phyloP scores from a whole-genome alignment of 2,113 vertebrate species.

The Pterocles burchelli region DNA sequence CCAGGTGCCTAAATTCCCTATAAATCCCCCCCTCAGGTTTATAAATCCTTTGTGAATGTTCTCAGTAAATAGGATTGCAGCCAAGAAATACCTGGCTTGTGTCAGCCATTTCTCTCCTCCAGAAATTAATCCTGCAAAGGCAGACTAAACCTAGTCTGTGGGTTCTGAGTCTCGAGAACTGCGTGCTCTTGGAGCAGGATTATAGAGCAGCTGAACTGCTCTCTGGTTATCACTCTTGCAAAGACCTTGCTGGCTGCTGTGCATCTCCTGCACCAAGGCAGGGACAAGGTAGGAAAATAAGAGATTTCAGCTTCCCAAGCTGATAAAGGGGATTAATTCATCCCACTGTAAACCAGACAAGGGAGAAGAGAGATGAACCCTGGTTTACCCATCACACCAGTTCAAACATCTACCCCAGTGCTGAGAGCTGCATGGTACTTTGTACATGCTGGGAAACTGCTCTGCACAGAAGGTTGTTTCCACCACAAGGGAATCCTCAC shows the following conservation, averaged over 20 bases:
- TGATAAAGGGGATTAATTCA: not conserved
- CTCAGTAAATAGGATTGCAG: conserved; percentile 2
- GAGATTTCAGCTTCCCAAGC: not conserved
- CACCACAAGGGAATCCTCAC: not conserved
- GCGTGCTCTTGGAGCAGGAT: not conserved
- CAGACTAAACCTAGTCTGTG: not conserved
- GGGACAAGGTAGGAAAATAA: not conserved
- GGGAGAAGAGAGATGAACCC: not conserved
- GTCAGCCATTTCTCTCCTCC: conserved; percentile 6
- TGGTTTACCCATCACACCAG: not conserved
- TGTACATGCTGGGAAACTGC: not conserved
- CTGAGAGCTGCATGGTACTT: not conserved
- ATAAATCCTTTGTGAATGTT: conserved; percentile 48
- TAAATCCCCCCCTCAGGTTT: conserved; percentile 52
- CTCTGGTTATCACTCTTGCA: not conserved
- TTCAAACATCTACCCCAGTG: no score
- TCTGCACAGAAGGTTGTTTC: not conserved
- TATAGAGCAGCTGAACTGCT: not conserved
- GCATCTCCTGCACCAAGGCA: not conserved
- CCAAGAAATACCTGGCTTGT: conserved; percentile 43
- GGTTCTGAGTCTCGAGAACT: fast-evolving
- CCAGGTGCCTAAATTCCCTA: conserved; percentile 49
- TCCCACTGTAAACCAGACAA: not conserved
- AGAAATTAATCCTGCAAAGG: not conserved
- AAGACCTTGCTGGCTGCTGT: not conserved